Base-by-base conservation (phyloP, 2,888 invertebrate genomes). In the Mythimna vitellina region DNA sequence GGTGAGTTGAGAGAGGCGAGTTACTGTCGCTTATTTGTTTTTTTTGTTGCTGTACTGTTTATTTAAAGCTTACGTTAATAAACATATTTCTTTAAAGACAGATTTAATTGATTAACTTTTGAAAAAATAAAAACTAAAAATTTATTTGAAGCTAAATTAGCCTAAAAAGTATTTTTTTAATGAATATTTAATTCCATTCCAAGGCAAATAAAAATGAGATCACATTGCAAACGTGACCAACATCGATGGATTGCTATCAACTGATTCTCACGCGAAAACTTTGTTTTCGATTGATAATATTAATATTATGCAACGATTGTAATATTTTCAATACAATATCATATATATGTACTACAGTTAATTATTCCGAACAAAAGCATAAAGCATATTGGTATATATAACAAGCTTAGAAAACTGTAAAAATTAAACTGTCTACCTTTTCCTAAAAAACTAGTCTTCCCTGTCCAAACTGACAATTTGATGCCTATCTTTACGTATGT, bases 1-100 rank as follows among this genome's bases (percentile, higher is more conserved):
- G 62, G 75, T 63, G 12, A 87, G 85, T 82, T 0, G 6, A 20
- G 12, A 65, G 20, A 66, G 69, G 70, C 68, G 20, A 82, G 80
- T 75, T 56, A 10, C 63, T 83, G 17, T 60, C 38, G 9, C 51
- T n/a, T 12, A n/a, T 32, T 64, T 60, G 6, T 29, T 12, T 46
- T 12, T 46, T 64, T 62, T 25, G 17, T 35, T 25, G 14, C 3
- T 46, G 20, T 14, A 17, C 8, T 14, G 22, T 17, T 10, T 3
- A 53, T 38, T 54, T 62, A 9, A 38, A 29, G 5, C 46, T 46
- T 46, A 17, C 10, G 10, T 38, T 38, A 38, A 10, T 38, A 10
- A 38, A 9, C 9, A 10, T 38, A 10, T 38, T 38, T 38, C 38
- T 38, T 38, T 38, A 38, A 38, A 38, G 10, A 38, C 29, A 29